These are phyloP conservation scores for Oryzias dopingdopingensis DNA, from an alignment of 2,797 vertebrate species.

Conservation along the genomic window DNA sequence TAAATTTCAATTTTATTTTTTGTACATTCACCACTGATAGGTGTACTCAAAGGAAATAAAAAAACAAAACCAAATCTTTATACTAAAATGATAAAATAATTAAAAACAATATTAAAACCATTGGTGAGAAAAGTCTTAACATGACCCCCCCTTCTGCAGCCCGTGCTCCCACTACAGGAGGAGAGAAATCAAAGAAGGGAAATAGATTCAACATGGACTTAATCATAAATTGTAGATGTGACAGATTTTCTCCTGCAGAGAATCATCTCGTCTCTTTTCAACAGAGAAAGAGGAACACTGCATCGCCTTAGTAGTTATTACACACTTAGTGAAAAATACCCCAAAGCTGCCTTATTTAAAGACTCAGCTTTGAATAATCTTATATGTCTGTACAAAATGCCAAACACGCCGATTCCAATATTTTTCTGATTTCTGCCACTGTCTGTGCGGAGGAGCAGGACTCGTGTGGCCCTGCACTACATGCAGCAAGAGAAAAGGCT, in stretches of 20 bases:
- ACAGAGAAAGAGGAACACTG: conserved; percentile 59
- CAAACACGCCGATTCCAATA: conserved; percentile 55
- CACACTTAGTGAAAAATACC: conserved; percentile 63
- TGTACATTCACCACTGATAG: conserved; percentile 86
- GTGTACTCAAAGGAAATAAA: conserved; percentile 76
- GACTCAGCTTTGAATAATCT: conserved; percentile 57
- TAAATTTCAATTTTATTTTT: conserved; percentile 81
- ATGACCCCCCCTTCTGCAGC: conserved; percentile 50
- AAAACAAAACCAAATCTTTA: conserved; percentile 66
- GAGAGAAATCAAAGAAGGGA: conserved; percentile 25
- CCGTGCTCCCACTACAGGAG: conserved; percentile 49
- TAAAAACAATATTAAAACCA: conserved; percentile 76
- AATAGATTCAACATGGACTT: conserved; percentile 49
- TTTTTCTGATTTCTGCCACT: conserved; percentile 47
- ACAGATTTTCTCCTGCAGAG: conserved; percentile 36
- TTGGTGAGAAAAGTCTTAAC: conserved; percentile 70
- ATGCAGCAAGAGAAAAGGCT: conserved; percentile 61
- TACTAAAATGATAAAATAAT: conserved; percentile 80
- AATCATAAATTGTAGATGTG: conserved; percentile 47
- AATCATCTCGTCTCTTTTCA: conserved; percentile 37
- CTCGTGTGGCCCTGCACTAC: conserved; percentile 50
- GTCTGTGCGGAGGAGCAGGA: conserved; percentile 43
- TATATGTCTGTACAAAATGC: conserved; percentile 71
- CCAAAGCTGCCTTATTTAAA: conserved; percentile 72
- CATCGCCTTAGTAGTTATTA: conserved; percentile 62